Evolutionary conservation across 2,113 vertebrate genomes (phyloP), one percentile per base, ranked within the genome.

Genomic region (western clawed frog (Xenopus tropicalis)): DNA sequence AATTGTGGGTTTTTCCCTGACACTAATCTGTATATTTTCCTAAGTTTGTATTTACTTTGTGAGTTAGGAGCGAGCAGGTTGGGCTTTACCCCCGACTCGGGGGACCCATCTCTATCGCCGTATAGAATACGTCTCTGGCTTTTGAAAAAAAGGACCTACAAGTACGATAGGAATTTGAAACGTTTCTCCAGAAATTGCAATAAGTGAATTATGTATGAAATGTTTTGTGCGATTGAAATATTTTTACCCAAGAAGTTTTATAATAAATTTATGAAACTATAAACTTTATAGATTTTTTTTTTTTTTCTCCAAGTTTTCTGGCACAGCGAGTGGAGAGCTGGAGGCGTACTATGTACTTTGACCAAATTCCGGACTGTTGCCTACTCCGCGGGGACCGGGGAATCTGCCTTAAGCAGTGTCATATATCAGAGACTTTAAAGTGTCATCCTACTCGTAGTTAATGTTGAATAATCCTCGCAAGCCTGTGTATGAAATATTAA

Each of bases 361-460:
- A 69, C 73, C 73, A 63, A 75, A 75, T 69, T 62, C 73, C 61
- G 73, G 73, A 63, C 73, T 63, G 59, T 54, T 69, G 21, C 46
- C 58, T 62, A 24, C 73, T 69, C 73, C 52, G 14, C 58, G 23
- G 73, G 73, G 59, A 75, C n/a, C 24, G 63, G 23, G 16, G 44
- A 63, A 46, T 16, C 2, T 2, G 73, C 73, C 46, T 29, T 20
- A 21, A 44, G 72, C 65, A 22, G 43, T 54, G 65, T 74, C 72
- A 68, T 74, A 74, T 74, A 74, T 74, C 72, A 74, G 56, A 61
- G 29, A 66, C 29, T 59, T 63, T 61, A 61, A 67, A 66, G 66
- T 69, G 66, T 56, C 66, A 69, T 69, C 66, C 73, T 75, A 56
- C 73, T 63, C 56, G 73, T 69, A 24, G 44, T 62, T 75, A 75